Percentiles rank a stretch among this genome's conserved stretches.
Conservation (phyloP, 2,888 invertebrate genomes). For the Prenolepis imparis region DNA sequence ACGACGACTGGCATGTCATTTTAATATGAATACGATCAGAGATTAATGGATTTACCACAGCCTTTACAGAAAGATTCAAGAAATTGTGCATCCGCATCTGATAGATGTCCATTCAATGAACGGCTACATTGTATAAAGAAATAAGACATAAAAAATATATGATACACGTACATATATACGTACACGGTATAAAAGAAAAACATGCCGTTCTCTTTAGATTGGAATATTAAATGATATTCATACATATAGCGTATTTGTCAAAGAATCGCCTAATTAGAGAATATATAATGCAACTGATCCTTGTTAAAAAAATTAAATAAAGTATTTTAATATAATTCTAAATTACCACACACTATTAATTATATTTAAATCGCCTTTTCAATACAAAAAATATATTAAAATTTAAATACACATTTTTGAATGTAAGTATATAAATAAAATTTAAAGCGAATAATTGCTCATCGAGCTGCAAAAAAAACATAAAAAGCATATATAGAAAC, state of each 20-base stretch:
- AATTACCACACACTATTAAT: neutral
- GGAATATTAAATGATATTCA: conserved; percentile 21
- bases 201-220: conserved; percentile 12
- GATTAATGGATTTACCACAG: conserved; percentile 80
- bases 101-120: conserved; percentile 41
- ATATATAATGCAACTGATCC: neutral
- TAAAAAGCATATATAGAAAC: neutral
- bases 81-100: conserved; percentile 65
- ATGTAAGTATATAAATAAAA: neutral
- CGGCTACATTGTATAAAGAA: conserved; percentile 58
- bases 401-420: neutral
- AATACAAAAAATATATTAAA: neutral
- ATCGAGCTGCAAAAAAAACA: neutral
- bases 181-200: neutral
- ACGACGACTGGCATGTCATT: conserved; percentile 80
- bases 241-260: neutral
- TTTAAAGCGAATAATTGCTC: neutral
- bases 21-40: conserved; percentile 82
- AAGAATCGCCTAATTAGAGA: neutral
- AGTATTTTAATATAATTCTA: neutral
- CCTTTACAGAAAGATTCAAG: conserved; percentile 79
- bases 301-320: conserved; percentile 1
- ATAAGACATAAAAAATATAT: conserved; percentile 38
- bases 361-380: neutral
- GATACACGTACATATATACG: neutral